Evolutionary conservation across 2,113 vertebrate species (phyloP).

Genomic region (Anas platyrhynchos): DNA sequence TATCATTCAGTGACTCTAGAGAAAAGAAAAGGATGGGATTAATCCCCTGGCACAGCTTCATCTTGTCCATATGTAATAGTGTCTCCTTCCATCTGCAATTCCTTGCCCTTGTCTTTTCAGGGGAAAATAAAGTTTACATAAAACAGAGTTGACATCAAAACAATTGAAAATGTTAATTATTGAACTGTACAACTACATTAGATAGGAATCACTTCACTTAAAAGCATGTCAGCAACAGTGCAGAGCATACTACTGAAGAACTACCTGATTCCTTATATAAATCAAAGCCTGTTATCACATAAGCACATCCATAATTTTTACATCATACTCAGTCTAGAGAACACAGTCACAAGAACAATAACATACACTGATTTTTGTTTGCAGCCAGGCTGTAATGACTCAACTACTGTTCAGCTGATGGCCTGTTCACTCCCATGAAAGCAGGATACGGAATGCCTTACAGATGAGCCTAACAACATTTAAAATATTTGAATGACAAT

Average conservation of each 20-base stretch:
- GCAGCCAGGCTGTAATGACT: not conserved
- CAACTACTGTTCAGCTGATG: not conserved
- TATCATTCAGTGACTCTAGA: not conserved
- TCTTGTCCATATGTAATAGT: not conserved
- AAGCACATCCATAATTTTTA: rapidly evolving
- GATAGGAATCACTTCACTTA: not conserved
- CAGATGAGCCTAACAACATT: not conserved
- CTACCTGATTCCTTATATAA: not conserved
- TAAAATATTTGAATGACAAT: not conserved
- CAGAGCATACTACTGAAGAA: not conserved
- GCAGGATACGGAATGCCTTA: not conserved
- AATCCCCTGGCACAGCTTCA: not conserved
- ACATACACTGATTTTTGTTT: not conserved
- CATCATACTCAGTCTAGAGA: not conserved
- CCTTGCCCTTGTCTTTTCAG: not conserved
- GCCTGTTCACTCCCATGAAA: not conserved
- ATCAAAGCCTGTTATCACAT: not conserved
- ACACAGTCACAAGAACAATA: not conserved
- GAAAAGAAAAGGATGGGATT: not conserved
- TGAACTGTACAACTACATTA: not conserved
- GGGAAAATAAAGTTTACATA: not conserved
- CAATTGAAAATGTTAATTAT: not conserved
- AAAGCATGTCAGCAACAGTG: not conserved
- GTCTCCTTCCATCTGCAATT: not conserved
- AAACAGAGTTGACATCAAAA: not conserved